Evolutionary conservation across 2,797 vertebrate species (phyloP), one percentile per base, ranked within the genome.

Genomic region (Danio aesculapii): DNA sequence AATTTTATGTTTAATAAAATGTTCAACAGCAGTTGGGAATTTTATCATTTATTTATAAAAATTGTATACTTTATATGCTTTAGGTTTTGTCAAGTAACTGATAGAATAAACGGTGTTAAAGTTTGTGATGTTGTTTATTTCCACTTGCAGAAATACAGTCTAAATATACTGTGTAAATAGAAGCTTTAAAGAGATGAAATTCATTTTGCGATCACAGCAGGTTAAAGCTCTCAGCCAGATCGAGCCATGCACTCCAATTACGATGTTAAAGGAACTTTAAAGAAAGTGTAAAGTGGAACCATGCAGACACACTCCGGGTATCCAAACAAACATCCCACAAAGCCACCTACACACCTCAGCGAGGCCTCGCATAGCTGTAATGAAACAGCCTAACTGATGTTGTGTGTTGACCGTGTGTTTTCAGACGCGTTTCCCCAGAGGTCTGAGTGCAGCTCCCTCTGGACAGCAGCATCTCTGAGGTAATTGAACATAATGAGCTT

Each of bases 401-500:
- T 71, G 57, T 62, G 67, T 78, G 55, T 61, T 50, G 46, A 58
- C 52, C 39, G 13, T 57, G 58, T 52, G 49, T 70, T 63, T 53
- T 72, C 49, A 72, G 17, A 72, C 10, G 14, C 7, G 14, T 58
- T n/a, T 76, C 66, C 59, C 58, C 70, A 53, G 78, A 77, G 59
- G 16, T 55, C 67, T 74, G 46, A 52, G 58, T 59, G 49, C 17
- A 55, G 70, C 52, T 74, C 74, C 82, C 77, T 75, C 50, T 68
- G 66, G 81, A 83, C 49, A 66, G 19, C 39, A 50, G 19, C 77
- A 66, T 73, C 81, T 77, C 63, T 44, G 73, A 79, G 21, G 71
- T 79, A 80, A 87, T 81, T 84, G 66, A 70, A 75, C 59, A 75
- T 87, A 83, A 85, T 79, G 71, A 84, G 82, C 61, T 81, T 77